Evolutionary conservation across 2,888 invertebrate genomes (phyloP).

Genomic region (Fragum fragum): DNA sequence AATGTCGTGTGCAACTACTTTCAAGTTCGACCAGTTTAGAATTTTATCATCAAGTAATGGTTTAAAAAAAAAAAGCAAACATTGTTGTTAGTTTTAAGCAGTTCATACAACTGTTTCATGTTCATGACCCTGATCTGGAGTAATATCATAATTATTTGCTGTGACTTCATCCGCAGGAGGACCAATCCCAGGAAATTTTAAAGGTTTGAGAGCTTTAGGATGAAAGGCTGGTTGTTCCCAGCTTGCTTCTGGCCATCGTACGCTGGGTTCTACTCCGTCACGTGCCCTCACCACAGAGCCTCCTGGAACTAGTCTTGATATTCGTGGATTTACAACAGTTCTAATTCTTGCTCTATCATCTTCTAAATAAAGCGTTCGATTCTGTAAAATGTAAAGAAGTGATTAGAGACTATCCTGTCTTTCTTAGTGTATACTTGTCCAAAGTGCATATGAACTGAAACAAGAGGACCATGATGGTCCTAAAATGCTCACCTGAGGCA

Average conservation of each 20-base stretch:
- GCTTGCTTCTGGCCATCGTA: conserved; percentile 50
- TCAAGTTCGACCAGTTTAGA: too few species aligned
- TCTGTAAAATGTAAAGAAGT: too few species aligned
- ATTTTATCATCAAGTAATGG: background rate
- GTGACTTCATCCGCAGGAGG: background rate
- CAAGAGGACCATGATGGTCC: too few species aligned
- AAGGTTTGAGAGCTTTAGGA: conserved; percentile 9
- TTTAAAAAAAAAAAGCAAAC: too few species aligned
- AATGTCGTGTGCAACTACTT: too few species aligned
- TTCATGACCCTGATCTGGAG: conserved; percentile 47
- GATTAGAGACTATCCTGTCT: too few species aligned
- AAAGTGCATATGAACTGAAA: too few species aligned
- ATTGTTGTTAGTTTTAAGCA: background rate
- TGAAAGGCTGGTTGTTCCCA: conserved; percentile 22
- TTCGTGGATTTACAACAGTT: conserved; percentile 34
- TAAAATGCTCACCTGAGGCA: too few species aligned
- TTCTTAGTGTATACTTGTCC: too few species aligned
- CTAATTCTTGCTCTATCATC: conserved; percentile 47
- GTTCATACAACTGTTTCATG: conserved; percentile 60
- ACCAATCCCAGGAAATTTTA: conserved; percentile 29
- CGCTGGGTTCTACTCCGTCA: conserved; percentile 46
- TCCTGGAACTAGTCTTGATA: conserved; percentile 40
- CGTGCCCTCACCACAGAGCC: conserved; percentile 50
- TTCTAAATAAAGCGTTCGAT: conserved; percentile 44
- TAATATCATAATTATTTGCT: conserved; percentile 48